phyloP scores from a whole-genome alignment of 2,113 vertebrate species.

The Anguilla japonica region DNA sequence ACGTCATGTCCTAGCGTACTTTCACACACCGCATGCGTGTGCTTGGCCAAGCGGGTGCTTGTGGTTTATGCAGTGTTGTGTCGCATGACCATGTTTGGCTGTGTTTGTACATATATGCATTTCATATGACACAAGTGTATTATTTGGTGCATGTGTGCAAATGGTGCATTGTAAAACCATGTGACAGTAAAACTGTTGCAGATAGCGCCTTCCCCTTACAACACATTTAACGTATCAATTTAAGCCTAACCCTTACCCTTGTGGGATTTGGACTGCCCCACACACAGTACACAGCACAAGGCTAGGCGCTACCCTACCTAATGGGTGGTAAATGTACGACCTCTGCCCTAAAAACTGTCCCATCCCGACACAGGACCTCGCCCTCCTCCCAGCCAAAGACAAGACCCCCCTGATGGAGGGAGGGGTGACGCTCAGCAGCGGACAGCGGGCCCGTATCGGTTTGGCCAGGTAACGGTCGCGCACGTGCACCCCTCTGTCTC shows the following conservation, averaged over 20 bases:
- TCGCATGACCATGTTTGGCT: background rate
- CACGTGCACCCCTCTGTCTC: constrained; percentile 21
- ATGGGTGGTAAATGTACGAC: too few relatives aligned
- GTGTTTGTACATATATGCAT: background rate
- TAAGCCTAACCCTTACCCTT: too few relatives aligned
- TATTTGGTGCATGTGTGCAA: background rate
- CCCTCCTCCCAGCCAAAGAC: constrained; percentile 88
- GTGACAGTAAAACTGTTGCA: too few relatives aligned
- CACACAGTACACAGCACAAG: too few relatives aligned
- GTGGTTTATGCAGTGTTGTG: background rate
- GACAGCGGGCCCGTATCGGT: constrained; percentile 89
- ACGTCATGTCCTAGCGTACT: background rate
- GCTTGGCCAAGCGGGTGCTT: background rate
- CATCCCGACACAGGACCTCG: constrained; percentile 79
- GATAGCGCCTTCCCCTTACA: too few relatives aligned
- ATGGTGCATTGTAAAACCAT: background rate
- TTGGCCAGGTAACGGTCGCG: constrained; percentile 81
- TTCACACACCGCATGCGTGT: background rate
- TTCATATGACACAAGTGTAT: too few relatives aligned
- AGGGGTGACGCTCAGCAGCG: constrained; percentile 90
- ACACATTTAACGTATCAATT: too few relatives aligned
- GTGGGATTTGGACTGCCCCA: too few relatives aligned
- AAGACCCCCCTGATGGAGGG: constrained; percentile 85
- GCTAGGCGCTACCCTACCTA: too few relatives aligned
- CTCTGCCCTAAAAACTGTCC: too few relatives aligned